phyloP scores from a whole-genome alignment of 53 echinoderm and acorn worm species.

The Apostichopus leukothele region DNA sequence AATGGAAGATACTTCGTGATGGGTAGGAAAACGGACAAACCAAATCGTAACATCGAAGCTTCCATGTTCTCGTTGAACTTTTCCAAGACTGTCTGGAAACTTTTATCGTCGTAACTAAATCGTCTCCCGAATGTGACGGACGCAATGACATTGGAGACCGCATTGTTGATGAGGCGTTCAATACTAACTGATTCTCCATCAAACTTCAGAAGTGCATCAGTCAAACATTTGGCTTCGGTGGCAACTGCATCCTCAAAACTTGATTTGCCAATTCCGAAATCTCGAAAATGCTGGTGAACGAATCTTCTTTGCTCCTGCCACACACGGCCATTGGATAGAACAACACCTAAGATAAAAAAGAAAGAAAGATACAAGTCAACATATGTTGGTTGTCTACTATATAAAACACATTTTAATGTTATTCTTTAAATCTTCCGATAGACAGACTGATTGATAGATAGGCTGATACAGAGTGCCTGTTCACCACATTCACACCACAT shows the following conservation, averaged over 20 bases:
- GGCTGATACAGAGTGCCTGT: too few species aligned
- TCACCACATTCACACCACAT: too few species aligned
- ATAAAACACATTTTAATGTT: too few species aligned
- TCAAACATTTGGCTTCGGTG: conserved; percentile 21
- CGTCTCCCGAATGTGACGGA: conserved; percentile 15
- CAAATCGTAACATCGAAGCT: not conserved
- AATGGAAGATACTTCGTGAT: conserved; percentile 26
- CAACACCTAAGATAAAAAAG: not conserved
- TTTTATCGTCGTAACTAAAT: conserved; percentile 29
- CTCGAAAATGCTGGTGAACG: conserved; percentile 24
- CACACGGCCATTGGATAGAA: conserved; percentile 12
- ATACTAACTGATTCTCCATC: not conserved
- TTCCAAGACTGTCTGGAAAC: conserved; percentile 6
- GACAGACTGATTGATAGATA: too few species aligned
- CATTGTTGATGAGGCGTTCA: not conserved
- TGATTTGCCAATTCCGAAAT: conserved; percentile 41
- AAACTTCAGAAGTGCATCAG: conserved; percentile 12
- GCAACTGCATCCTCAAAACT: conserved; percentile 32
- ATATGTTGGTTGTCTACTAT: too few species aligned
- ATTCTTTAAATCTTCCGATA: too few species aligned
- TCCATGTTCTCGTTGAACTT: conserved; percentile 28
- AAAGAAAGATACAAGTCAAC: too few species aligned
- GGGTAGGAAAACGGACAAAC: conserved; percentile 17
- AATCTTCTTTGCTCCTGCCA: conserved; percentile 44
- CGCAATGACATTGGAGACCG: conserved; percentile 12